Base-by-base conservation (phyloP, 2,888 invertebrate genomes). In the Phorcus lineatus region DNA sequence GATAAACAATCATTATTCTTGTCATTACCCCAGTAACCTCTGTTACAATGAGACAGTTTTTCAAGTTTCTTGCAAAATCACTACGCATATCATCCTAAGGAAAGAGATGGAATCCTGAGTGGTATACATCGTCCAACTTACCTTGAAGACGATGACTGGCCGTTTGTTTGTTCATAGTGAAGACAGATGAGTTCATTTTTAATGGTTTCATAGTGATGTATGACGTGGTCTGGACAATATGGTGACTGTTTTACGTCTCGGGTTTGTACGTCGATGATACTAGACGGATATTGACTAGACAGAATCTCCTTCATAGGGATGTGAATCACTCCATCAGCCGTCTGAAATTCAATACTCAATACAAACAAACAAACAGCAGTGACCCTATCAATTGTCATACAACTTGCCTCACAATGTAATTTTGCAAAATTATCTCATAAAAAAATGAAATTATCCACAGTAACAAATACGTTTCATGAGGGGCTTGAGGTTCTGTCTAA, bases 251-350 rank as follows among this genome's bases (percentile, higher is more conserved):
- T 87, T n/a, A 92, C 88, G 24, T 89, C 88, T 13, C 87, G 80
- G 28, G 82, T 86, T 16, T 88, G 84, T 77, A 91, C 82, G 76
- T 92, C 90, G n/a, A 91, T 87, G 16, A 91, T 83, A n/a, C 90
- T 88, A 19, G 90, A 89, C 0, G 91, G 91, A 78, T 88, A 91
- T 52, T 86, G 84, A 78, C 91, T 89, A 31, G 87, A 88, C 66
- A 88, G 74, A 11, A 91, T 85, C 62, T 91, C 90, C 36, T 85
- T 85, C 79, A 87, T 81, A 2, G 87, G 87, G 13, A 88, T 78
- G 47, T 80, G 84, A 22, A 84, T 75, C 4, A 76, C 80, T 0
- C 85, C 84, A 67, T 84, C 84, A 31, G 84, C 74, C 67, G 80
- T 82, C 88, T 88, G 80, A 28, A 81, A 78, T 9, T n/a, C n/a